A percentile compares a stretch with the other conserved stretches of the same genome.
Conservation (phyloP, 2,113 vertebrate genomes). For the Charadrius vociferus region DNA sequence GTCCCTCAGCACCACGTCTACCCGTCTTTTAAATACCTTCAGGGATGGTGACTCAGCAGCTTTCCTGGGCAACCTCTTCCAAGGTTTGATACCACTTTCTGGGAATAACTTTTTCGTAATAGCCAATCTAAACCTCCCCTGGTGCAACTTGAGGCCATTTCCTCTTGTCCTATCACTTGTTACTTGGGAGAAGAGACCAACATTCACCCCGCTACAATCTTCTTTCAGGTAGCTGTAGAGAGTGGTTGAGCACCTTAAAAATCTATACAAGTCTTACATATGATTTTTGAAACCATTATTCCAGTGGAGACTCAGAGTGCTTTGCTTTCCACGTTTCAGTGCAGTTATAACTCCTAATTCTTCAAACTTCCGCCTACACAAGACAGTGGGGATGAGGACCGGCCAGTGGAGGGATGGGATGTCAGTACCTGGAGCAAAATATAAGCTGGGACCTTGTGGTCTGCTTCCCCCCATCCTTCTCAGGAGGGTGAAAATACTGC, state of each 20-base stretch:
- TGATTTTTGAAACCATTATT: background rate
- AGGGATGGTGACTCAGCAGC: background rate
- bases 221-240: background rate
- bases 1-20: background rate
- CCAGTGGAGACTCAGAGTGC: background rate
- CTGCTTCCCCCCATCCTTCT: background rate
- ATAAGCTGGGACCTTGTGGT: background rate
- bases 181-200: background rate
- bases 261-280: background rate
- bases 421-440: background rate
- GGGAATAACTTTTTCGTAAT: background rate
- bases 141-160: background rate
- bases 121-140: background rate
- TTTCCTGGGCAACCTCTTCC: background rate
- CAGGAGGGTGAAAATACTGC: background rate
- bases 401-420: too few relatives aligned
- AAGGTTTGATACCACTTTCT: fast-evolving
- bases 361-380: background rate
- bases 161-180: background rate
- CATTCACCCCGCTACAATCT: background rate
- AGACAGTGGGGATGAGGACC: background rate
- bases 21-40: fast-evolving
- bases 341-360: background rate
- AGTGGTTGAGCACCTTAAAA: background rate
- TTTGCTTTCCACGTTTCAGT: fast-evolving